A percentile compares a stretch with the other conserved stretches of the same genome.
Conservation (phyloP, 2,113 vertebrate species). For the Scopus umbretta region DNA sequence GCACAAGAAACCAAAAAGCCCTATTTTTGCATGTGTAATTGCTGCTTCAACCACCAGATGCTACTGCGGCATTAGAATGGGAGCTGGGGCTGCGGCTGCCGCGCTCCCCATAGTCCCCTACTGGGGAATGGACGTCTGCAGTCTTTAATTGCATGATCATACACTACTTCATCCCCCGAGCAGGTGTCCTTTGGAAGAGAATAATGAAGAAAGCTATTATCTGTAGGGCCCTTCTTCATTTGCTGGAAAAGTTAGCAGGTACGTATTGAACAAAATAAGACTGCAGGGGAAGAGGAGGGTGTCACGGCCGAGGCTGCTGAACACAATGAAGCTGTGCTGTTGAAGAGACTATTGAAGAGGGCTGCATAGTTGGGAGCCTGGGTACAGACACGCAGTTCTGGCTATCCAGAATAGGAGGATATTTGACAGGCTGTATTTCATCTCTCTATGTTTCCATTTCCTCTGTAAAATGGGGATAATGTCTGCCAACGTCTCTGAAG, state of each 20-base stretch:
- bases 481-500: neutral
- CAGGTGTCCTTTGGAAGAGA: neutral
- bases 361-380: neutral
- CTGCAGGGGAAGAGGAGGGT: neutral
- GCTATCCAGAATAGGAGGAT: neutral
- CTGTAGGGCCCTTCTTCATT: neutral
- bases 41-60: conserved; percentile 33
- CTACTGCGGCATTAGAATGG: conserved; percentile 21
- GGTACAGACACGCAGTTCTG: neutral
- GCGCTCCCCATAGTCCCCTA: neutral
- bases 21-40: neutral
- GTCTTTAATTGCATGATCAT: neutral
- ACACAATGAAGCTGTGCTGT: neutral
- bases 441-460: neutral
- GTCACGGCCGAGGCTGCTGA: neutral
- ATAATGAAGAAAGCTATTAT: neutral
- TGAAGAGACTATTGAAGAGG: neutral
- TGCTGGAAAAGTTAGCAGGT: neutral
- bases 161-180: neutral
- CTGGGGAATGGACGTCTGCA: neutral
- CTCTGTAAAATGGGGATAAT: neutral
- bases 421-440: neutral
- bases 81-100: neutral
- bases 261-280: neutral
- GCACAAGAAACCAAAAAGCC: neutral